Base-by-base conservation (phyloP, 2,113 vertebrate genomes). In the Dicentrarchus labrax region DNA sequence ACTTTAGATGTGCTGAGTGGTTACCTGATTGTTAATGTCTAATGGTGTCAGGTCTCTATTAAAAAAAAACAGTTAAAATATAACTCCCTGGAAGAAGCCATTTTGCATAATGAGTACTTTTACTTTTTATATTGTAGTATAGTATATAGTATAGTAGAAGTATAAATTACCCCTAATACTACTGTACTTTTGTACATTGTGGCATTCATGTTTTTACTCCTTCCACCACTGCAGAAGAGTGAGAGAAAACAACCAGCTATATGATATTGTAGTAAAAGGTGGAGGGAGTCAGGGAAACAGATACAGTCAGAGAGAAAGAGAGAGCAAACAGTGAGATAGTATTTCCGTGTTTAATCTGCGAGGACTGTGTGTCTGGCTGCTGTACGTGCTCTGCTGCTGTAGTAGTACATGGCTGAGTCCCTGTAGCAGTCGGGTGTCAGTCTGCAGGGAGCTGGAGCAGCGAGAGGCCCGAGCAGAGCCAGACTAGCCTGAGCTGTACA, bases 351-450 rank as follows among this genome's bases (percentile, higher is more conserved):
- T 88, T 90, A 84, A 89, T 89, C 79, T 86, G 77, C 30, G 2
- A 78, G 60, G 70, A 51, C 78, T 77, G 76, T 80, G 80, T 80
- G 80, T 87, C 83, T 93, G 87, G 80, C 24, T 80, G 76, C 68
- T 39, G 68, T 86, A 64, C 39, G 50, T 64, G 76, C 83, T 81
- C 78, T 64, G 72, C 47, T 88, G 70, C 65, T 84, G 88, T 75
- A 75, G 76, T 79, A 84, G 66, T 68, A 86, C 85, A 84, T 30
- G 85, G 56, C 76, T 84, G 76, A 87, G 80, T 91, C 79, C 85
- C 86, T 82, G 91, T 78, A 88, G 80, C 82, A 76, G 89, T 83
- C 59, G 86, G 87, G 84, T 89, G 89, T 91, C 85, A 84, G 89
- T 90, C 91, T 90, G 80, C 76, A 50, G 92, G 89, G 86, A 89